Evolutionary conservation across 2,113 vertebrate genomes (phyloP), one percentile per base, ranked within the genome.

Genomic region (Porphyrio hochstetteri): DNA sequence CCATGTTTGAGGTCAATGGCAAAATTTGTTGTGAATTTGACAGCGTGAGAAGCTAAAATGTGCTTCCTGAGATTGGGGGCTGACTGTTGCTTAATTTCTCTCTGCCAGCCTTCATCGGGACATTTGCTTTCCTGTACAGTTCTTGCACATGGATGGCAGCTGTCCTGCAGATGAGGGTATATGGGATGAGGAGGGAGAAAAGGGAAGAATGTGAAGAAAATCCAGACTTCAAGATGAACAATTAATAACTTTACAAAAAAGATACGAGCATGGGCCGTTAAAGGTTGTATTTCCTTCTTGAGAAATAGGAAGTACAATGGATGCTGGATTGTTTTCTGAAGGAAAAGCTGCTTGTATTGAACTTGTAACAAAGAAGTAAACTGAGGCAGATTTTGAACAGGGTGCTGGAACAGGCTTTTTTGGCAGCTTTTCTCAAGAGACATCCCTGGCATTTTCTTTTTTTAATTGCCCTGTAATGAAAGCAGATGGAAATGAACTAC

Each of bases 231-330:
- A 40, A 44, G 21, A 59, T 40, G 44, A 81, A 52, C 7, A 18
- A 31, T 65, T 12, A 24, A 48, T 31, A 57, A 28, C 3, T 61
- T 80, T 57, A 33, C 33, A 9, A 17, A 79, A 79, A 64, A 71
- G 2, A 1, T 15, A 25, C 4, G 9, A 59, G 42, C 11, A 13
- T 35, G 42, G 31, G 16, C 35, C 0, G 2, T 59, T 75, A 19
- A 33, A n/a, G 16, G 9, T 33, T 59, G 0, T 19, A 15, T 84
- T 91, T 75, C 14, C 16, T n/a, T 74, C 48, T 48, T 36, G 42
- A 81, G 35, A n/a, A 71, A 16, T 12, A 9, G 0, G 1, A 13
- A 75, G 7, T 71, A 13, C 8, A 3, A 29, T 35, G 52, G 42
- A 28, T 53, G 52, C 52, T 53, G 52, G 70, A 56, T 42, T 91